A percentile compares a stretch with the other conserved stretches of the same genome.
phyloP scores from a whole-genome alignment of 1,140 invertebrate genomes.

The Asobara japonica region DNA sequence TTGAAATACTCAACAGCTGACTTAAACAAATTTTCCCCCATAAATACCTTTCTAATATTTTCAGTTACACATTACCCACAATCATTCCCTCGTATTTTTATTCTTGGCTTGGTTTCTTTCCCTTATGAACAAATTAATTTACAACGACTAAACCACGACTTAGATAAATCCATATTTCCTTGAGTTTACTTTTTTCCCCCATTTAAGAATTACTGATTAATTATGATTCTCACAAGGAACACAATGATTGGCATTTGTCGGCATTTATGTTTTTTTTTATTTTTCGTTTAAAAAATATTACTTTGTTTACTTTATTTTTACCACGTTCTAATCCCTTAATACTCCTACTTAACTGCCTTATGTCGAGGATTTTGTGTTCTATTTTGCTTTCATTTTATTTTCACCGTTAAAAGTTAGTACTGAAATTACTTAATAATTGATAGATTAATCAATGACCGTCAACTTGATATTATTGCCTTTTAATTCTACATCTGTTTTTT shows the following conservation, averaged over 20 bases:
- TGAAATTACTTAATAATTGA: constrained; percentile 52
- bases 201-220: constrained; percentile 52
- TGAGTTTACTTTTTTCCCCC: constrained; percentile 23
- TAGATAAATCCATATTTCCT: constrained; percentile 45
- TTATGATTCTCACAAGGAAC: constrained; percentile 57
- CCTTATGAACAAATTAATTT: constrained; percentile 46
- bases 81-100: constrained; percentile 6
- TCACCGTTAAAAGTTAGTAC: constrained; percentile 48
- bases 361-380: constrained; percentile 36
- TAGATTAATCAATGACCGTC: constrained; percentile 43
- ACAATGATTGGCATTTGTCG: constrained; percentile 57
- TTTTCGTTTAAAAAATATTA: constrained; percentile 15
- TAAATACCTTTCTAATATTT: constrained; percentile 9
- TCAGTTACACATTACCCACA: not conserved
- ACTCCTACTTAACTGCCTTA: constrained; percentile 51
- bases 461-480: constrained; percentile 41
- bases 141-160: constrained; percentile 55
- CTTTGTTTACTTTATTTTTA: constrained; percentile 9
- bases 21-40: constrained; percentile 14
- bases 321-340: constrained; percentile 36
- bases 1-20: constrained; percentile 15
- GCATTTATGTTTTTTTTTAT: constrained; percentile 34
- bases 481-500: constrained; percentile 35
- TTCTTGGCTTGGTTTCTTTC: not conserved
- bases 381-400: constrained; percentile 36